Conservation (phyloP, 2,113 vertebrate genomes). For the Zeus faber region DNA sequence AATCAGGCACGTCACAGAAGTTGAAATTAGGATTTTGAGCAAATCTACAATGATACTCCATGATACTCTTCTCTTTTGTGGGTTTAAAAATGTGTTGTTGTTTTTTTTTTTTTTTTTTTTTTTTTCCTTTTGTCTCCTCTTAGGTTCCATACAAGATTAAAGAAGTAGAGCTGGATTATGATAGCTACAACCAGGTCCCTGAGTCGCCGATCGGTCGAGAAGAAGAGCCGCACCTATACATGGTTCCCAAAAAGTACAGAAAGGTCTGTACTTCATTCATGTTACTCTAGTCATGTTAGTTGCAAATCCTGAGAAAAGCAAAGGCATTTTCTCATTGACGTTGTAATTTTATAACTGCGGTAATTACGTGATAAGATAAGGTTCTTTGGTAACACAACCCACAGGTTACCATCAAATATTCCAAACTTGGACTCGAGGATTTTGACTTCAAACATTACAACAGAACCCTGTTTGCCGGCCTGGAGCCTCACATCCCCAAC, state of each 20-base stretch:
- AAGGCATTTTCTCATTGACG: too few relatives aligned
- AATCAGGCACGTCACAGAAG: conserved; percentile 81
- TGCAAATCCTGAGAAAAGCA: too few relatives aligned
- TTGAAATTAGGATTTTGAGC: neutral
- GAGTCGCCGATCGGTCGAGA: conserved; percentile 93
- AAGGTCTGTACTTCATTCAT: conserved; percentile 76
- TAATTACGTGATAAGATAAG: too few relatives aligned
- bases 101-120: neutral
- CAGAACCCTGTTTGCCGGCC: conserved; percentile 93
- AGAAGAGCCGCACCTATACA: conserved; percentile 93
- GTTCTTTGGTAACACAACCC: too few relatives aligned
- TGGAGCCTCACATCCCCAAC: conserved; percentile 98
- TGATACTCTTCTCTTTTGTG: neutral
- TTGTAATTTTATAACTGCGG: too few relatives aligned
- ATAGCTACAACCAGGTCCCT: conserved; percentile 91
- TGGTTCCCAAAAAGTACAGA: conserved; percentile 96
- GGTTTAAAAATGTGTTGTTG: neutral
- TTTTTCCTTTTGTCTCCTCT: conserved; percentile 4
- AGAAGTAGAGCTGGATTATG: conserved; percentile 89
- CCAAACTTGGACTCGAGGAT: conserved; percentile 94
- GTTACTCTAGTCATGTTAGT: neutral
- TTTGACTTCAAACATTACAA: conserved; percentile 99
- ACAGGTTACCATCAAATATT: conserved; percentile 98
- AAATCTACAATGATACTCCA: neutral
- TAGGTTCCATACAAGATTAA: conserved; percentile 96